Evolutionary conservation across 2,113 vertebrate genomes (phyloP), one percentile per base, ranked within the genome.

Genomic region (Carlito syrichta): DNA sequence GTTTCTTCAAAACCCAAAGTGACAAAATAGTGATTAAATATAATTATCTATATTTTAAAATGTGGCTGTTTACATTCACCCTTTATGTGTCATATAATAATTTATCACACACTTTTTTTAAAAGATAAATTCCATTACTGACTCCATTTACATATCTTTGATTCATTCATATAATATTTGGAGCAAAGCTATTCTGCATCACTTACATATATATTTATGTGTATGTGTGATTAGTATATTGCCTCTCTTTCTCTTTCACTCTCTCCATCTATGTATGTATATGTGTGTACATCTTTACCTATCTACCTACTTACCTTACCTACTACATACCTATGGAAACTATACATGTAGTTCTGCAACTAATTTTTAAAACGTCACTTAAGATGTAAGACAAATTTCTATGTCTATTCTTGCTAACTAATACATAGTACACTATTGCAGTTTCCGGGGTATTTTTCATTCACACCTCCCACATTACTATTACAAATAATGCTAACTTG

Each of bases 21-120:
- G 68, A 94, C 81, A 90, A 94, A 96, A 78, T 58, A 88, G 62
- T 48, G 43, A 86, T 91, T 82, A 89, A 19, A 82, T 94, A 63
- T 69, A 93, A 86, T 95, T 79, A 87, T 74, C 69, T 96, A 20
- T 50, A 40, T 78, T 86, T 91, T 69, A 52, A 97, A 94, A 63
- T 6, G 38, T 68, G n/a, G 4, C 27, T 94, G 62, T 95, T 96
- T 97, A 77, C 23, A 81, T 79, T 96, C 23, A 92, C 76, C 74
- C 94, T 95, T 91, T 84, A 92, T 78, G 84, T 95, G 43, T 92
- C 81, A 95, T 68, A 52, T 60, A 78, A 86, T 95, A 68, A 92
- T 94, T 92, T 52, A 78, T 16, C 27, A 45, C 32, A 86, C 2
- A 45, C 12, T 87, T 90, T 50, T 43, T 84, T 88, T 91, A 85